These are phyloP conservation scores for Nemotelus nigrinus DNA, from an alignment of 2,888 invertebrate genomes.

Conservation along the genomic window DNA sequence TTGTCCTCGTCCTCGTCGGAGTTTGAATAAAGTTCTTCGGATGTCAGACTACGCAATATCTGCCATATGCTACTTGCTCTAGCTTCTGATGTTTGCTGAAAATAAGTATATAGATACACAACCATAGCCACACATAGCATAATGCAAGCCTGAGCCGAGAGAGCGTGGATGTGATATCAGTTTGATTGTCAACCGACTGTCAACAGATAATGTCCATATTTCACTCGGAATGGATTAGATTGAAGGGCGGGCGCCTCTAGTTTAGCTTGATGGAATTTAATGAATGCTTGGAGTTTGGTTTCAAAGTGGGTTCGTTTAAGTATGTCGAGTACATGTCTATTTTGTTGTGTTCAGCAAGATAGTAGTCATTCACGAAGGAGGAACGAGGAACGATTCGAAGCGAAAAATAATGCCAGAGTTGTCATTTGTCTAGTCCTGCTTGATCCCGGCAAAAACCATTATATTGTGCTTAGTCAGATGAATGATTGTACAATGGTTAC, in stretches of 20 bases:
- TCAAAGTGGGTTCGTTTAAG: constrained; percentile 1
- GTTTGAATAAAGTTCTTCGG: not conserved
- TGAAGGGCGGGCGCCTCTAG: not conserved
- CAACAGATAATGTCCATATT: constrained; percentile 34
- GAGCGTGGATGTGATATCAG: constrained; percentile 5
- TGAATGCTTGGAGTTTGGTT: constrained; percentile 18
- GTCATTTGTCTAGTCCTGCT: too few relatives aligned
- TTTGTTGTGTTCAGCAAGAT: not conserved
- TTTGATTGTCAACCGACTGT: constrained; percentile 30
- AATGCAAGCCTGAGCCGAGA: not conserved
- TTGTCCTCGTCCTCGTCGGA: not conserved
- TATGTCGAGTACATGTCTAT: constrained; percentile 23
- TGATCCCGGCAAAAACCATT: too few relatives aligned
- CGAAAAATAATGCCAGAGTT: not conserved
- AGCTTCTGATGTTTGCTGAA: not conserved
- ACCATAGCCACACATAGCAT: not conserved
- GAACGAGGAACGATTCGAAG: not conserved
- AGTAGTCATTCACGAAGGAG: too few relatives aligned
- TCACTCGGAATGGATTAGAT: constrained; percentile 17
- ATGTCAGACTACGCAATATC: not conserved
- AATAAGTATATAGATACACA: constrained; percentile 7
- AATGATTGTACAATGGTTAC: too few relatives aligned
- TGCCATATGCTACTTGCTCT: not conserved
- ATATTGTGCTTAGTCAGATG: too few relatives aligned
- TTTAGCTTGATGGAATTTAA: not conserved